Evolutionary conservation across 1,140 invertebrate genomes (phyloP), one percentile per base, ranked within the genome.

Genomic region (Rhyacophila brunnea): DNA sequence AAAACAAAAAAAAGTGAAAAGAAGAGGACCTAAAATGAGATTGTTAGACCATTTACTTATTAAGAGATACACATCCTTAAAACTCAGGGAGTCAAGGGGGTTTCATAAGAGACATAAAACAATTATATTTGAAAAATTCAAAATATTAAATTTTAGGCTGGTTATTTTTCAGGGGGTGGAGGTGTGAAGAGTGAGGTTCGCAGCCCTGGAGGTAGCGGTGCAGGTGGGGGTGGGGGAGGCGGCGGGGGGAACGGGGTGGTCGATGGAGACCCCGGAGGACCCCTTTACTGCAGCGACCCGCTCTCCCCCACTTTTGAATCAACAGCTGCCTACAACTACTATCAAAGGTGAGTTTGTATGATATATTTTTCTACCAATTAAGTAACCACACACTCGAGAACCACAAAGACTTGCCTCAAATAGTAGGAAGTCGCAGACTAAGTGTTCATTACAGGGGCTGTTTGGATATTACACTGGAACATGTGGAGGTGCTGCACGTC

Each of bases 271-370:
- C 53, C 58, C 74, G 70, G 68, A 74, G 56, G 68, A 84, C 55
- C 85, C 85, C 75, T 81, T 84, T 28, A 28, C 23, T 28, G 15
- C n/a, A 15, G 17, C 17, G 66, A 44, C 23, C 23, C 48, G 62
- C 70, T 5, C 68, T 72, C 56, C 70, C 44, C 56, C 79, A n/a
- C 74, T 5, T 28, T 79, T 2, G 81, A 82, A 69, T 69, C 79
- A 55, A 58, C 75, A 70, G 68, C 74, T 60, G 68, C 85, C 54
- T 85, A 86, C 75, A 82, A 85, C 69, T 87, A 85, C 76, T 87
- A 87, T 64, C 87, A 87, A 75, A 87, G 84, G 85, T 85, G 73
- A 40, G 15, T 28, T 9, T n/a, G n/a, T n/a, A n/a, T n/a, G 6
- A 35, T n/a, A 6, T n/a, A 35, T n/a, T n/a, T 35, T 6, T 35